These are phyloP conservation scores for Syndactyla subalaris DNA, from an alignment of 2,797 vertebrate species.

Conservation along the genomic window DNA sequence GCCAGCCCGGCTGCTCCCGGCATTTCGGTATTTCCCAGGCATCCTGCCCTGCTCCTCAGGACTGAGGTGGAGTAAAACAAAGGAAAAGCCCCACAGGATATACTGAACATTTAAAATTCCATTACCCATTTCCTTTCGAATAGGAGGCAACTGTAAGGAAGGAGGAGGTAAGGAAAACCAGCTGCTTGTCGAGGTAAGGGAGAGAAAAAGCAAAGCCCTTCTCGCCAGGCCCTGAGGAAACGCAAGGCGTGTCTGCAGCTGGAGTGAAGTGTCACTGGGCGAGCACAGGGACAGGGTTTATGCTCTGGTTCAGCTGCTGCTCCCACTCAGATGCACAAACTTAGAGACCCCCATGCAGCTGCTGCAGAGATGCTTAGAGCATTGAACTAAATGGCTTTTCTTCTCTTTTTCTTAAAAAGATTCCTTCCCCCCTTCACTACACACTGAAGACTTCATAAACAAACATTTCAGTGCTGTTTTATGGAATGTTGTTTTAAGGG, in stretches of 20 bases:
- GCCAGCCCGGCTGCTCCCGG: neutral
- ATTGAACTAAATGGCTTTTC: neutral
- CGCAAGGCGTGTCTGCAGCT: accelerated
- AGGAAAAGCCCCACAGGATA: conserved; percentile 1
- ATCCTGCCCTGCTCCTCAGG: neutral
- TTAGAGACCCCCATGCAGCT: neutral
- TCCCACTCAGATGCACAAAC: neutral
- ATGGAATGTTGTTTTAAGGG: neutral
- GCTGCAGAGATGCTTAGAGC: neutral
- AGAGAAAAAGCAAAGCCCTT: too few species aligned
- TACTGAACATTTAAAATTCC: neutral
- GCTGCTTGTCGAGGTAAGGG: neutral
- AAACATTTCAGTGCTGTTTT: neutral
- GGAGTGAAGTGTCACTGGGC: neutral
- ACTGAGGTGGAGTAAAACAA: neutral
- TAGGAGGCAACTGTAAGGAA: neutral
- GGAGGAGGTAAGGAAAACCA: neutral
- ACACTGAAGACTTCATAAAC: neutral
- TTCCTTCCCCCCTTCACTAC: neutral
- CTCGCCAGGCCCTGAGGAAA: neutral
- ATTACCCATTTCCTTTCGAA: conserved; percentile 17
- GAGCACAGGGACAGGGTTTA: neutral
- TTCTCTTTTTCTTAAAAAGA: neutral
- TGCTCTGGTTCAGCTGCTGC: neutral
- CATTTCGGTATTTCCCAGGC: neutral